Percentiles rank a stretch among this genome's conserved stretches.
phyloP scores from a whole-genome alignment of 2,888 invertebrate species.

The Scaeva pyrastri region DNA sequence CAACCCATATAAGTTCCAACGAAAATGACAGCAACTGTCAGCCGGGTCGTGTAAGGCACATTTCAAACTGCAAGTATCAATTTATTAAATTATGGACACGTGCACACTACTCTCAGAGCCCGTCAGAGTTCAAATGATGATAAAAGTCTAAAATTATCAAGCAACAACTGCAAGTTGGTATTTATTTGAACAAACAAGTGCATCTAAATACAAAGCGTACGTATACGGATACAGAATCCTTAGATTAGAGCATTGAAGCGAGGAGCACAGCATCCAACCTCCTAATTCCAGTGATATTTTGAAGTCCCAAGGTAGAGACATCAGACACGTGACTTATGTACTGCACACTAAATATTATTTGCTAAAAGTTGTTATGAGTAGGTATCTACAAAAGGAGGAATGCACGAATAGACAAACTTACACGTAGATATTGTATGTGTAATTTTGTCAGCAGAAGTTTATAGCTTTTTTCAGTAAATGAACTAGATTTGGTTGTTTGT shows the following conservation, averaged over 20 bases:
- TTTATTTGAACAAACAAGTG: slow-evolving; percentile 1
- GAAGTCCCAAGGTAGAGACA: neutral
- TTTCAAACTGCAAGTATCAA: slow-evolving; percentile 57
- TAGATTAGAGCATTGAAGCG: neutral
- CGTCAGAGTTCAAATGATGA: slow-evolving; percentile 53
- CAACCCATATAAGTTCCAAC: slow-evolving; percentile 53
- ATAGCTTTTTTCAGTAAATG: neutral
- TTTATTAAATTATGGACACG: slow-evolving; percentile 74
- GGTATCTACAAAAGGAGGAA: slow-evolving; percentile 4
- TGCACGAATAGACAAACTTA: neutral
- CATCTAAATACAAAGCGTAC: neutral
- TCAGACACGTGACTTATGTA: slow-evolving; percentile 5
- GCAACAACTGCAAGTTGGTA: slow-evolving; percentile 23
- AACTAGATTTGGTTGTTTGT: neutral
- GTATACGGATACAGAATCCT: neutral
- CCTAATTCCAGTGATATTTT: slow-evolving; percentile 7
- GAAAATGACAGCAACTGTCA: slow-evolving; percentile 61
- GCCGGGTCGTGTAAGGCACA: slow-evolving; percentile 58
- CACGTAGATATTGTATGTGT: too few relatives aligned
- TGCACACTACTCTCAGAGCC: slow-evolving; percentile 48
- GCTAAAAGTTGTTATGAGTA: slow-evolving; percentile 4
- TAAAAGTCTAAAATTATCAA: slow-evolving; percentile 66
- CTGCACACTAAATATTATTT: slow-evolving; percentile 13
- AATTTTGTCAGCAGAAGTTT: too few relatives aligned
- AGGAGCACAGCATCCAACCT: neutral